Conservation (phyloP, 1,140 invertebrate genomes). For the Cecropterus lyciades region DNA sequence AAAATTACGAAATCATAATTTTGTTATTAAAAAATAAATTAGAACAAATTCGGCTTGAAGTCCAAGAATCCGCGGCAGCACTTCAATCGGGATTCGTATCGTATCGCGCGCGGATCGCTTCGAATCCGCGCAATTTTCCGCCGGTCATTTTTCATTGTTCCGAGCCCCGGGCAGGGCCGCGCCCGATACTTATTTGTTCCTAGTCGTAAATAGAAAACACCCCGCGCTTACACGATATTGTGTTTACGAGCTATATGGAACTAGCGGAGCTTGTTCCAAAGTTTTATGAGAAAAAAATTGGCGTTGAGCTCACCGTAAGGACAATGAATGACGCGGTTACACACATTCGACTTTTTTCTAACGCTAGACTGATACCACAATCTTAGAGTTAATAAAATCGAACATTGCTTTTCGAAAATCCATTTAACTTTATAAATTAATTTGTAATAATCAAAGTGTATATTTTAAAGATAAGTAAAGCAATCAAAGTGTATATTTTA, state of each 20-base stretch:
- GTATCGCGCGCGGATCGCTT: constrained; percentile 50
- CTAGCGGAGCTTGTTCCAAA: constrained; percentile 51
- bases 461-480: too few relatives aligned
- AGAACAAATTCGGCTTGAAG: background rate
- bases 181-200: constrained; percentile 64
- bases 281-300: constrained; percentile 55
- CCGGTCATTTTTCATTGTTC: constrained; percentile 82
- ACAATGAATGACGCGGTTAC: constrained; percentile 13
- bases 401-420: too few relatives aligned
- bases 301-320: constrained; percentile 27
- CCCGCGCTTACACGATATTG: constrained; percentile 52
- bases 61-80: constrained; percentile 33
- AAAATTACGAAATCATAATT: too few relatives aligned
- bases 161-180: constrained; percentile 42
- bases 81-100: constrained; percentile 47
- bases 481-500: too few relatives aligned
- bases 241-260: constrained; percentile 59
- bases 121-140: constrained; percentile 78
- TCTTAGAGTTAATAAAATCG: background rate
- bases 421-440: too few relatives aligned
- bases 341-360: constrained; percentile 1
- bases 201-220: constrained; percentile 64
- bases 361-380: background rate
- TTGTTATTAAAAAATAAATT: background rate
- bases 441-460: too few relatives aligned